Base-by-base conservation (phyloP, 2,888 invertebrate species). In the Xestia c-nigrum region DNA sequence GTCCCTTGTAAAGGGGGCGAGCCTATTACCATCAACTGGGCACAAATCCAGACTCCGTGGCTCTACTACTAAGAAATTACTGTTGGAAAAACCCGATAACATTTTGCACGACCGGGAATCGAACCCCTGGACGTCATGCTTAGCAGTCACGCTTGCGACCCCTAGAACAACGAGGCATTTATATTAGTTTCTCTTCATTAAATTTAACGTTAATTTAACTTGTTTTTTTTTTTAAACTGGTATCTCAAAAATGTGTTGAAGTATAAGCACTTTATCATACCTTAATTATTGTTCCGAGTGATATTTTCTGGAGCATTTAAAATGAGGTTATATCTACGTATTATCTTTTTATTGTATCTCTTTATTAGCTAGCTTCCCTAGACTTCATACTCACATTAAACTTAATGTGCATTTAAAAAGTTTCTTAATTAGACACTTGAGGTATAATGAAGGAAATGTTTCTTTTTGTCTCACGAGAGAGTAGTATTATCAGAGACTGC, bases 391-490 rank as follows among this genome's bases (percentile, higher is more conserved):
- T 80, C 14, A 81, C 46, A 52, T 73, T 50, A 67, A 85, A 81
- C 55, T 57, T 69, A 72, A 85, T 71, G 40, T 65, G 77, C 68
- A 66, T 73, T 77, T 68, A 52, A 83, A 71, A 84, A 85, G 74
- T 85, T 85, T 75, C 50, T 52, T 70, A 75, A 82, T 77, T 73
- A 84, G 68, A 47, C 14, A 65, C 52, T 38, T 24, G 14, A 75
- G 50, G 14, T 61, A 43, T 55, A 46, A 63, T 19, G 19, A 12
- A 47, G 24, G 38, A 63, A 40, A 52, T 63, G 14, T 52, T 24
- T 55, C 1, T 40, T 61, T 81, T 81, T 46, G n/a, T 38, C 6
- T 66, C 21, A 16, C 5, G 19, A 24, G 24, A 67, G 5, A 24
- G 66, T 43, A 38, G 2, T 12, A 16, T 47, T 16, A 21, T 46